These are phyloP conservation scores for Toxotes lorentzi DNA, from an alignment of 2,797 vertebrate genomes.

Conservation along the genomic window DNA sequence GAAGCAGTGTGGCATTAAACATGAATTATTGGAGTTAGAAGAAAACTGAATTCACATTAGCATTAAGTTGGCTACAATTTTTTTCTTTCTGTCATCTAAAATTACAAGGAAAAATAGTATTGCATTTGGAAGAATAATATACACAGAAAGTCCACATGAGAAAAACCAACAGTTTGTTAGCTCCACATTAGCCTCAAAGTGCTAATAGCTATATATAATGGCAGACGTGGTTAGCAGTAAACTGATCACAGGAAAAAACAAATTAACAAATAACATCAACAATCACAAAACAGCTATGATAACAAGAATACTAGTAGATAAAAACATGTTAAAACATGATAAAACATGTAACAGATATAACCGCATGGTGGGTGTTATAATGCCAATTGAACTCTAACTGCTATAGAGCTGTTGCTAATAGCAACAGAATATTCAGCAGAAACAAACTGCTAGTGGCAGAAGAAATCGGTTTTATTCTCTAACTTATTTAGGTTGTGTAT, in stretches of 20 bases:
- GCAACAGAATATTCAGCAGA: conserved; percentile 15
- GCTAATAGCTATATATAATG: neutral
- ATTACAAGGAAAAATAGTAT: neutral
- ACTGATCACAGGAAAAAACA: neutral
- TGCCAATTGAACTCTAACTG: neutral
- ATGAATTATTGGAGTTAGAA: neutral
- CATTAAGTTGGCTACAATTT: neutral
- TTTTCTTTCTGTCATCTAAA: neutral
- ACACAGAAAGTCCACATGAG: neutral
- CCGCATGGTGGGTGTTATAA: neutral
- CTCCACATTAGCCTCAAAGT: neutral
- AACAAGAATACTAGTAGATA: neutral
- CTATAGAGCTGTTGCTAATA: conserved; percentile 16
- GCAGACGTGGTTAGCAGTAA: neutral
- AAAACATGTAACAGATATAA: neutral
- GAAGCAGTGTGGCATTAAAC: neutral
- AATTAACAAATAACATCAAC: neutral
- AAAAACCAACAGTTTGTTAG: neutral
- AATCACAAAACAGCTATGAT: neutral
- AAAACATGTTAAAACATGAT: no score
- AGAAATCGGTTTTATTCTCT: neutral
- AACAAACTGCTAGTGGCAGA: neutral
- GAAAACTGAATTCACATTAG: neutral
- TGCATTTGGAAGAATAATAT: neutral
- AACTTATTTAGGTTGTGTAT: neutral